Percentiles rank a stretch among this genome's conserved stretches.
Evolutionary conservation across 2,113 vertebrate genomes (phyloP).

Genomic region (Mormoops blainvillei): DNA sequence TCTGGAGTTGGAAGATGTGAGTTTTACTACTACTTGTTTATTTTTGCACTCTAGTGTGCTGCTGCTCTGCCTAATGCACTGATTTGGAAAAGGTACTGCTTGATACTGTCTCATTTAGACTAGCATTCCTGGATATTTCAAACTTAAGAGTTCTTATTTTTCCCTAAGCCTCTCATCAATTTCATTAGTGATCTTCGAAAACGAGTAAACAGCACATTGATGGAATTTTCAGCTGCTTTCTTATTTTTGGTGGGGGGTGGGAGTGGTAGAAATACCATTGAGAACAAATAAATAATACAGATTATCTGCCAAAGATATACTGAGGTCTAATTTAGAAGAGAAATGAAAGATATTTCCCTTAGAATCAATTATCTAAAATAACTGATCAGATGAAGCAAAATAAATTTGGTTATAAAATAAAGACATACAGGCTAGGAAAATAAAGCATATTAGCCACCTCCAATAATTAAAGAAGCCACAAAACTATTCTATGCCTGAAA

Average conservation of each 20-base stretch:
- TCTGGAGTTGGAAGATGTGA: background rate
- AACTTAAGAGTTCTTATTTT: background rate
- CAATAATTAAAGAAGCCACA: conserved; percentile 17
- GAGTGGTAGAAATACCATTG: background rate
- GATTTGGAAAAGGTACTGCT: background rate
- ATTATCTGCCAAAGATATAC: background rate
- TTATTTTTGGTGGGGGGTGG: background rate
- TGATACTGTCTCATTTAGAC: background rate
- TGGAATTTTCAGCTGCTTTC: conserved; percentile 11
- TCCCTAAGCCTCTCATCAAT: background rate
- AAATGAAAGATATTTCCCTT: conserved; percentile 15
- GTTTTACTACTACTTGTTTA: background rate
- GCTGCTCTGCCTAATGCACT: background rate
- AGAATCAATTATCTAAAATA: conserved; percentile 36
- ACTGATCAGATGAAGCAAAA: conserved; percentile 28
- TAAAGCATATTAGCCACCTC: background rate
- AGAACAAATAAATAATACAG: conserved; percentile 33
- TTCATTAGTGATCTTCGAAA: conserved; percentile 9
- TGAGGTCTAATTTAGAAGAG: background rate
- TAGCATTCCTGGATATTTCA: background rate
- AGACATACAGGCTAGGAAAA: conserved; percentile 22
- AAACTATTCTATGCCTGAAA: background rate
- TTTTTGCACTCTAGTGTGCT: background rate
- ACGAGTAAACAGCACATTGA: background rate
- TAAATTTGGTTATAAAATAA: conserved; percentile 39